Conservation (phyloP, 2,113 vertebrate genomes). For the Sus scrofa region DNA sequence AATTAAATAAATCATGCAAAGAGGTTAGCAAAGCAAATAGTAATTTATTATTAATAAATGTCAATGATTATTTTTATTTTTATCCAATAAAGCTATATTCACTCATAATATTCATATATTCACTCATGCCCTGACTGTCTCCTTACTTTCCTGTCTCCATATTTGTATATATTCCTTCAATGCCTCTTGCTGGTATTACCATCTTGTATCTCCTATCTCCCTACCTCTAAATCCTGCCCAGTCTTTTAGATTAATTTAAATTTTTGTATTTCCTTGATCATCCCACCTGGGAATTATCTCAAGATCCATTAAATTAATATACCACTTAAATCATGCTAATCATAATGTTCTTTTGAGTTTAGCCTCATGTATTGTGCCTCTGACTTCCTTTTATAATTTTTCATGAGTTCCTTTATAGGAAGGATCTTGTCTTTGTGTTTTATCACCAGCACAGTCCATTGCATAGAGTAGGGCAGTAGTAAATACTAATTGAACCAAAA, state of each 20-base stretch:
- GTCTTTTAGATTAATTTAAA: conserved; percentile 9
- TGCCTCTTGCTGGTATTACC: neutral
- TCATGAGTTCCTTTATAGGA: neutral
- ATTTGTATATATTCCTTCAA: neutral
- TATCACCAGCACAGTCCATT: neutral
- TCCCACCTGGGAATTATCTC: neutral
- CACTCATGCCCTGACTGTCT: neutral
- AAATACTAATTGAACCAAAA: neutral
- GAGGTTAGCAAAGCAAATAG: neutral
- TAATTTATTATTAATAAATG: neutral
- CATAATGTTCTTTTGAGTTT: neutral
- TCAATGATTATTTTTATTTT: neutral
- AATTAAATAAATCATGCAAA: conserved; percentile 1
- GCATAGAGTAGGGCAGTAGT: neutral
- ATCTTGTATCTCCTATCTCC: neutral
- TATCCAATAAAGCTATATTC: neutral
- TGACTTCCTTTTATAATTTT: neutral
- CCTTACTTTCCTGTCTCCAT: neutral
- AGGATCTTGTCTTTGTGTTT: neutral
- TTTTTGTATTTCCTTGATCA: neutral
- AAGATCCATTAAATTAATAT: neutral
- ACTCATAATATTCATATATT: neutral
- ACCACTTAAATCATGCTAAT: neutral
- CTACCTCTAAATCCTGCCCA: neutral
- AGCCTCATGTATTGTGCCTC: neutral